A percentile compares a stretch with the other conserved stretches of the same genome.
Conservation (phyloP, 2,113 vertebrate genomes). For the Pachyramphus minor region DNA sequence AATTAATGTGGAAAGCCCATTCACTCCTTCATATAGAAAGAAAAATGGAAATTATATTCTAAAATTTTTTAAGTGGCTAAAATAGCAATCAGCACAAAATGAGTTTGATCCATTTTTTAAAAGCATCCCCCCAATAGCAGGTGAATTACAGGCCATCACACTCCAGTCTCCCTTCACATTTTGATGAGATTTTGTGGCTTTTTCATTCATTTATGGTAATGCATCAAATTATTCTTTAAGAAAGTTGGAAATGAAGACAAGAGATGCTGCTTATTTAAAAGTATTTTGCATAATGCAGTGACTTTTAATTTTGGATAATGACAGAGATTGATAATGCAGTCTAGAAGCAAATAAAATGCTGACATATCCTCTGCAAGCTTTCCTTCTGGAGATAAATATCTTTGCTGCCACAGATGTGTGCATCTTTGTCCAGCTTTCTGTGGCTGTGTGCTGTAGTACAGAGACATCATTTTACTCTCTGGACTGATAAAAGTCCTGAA, state of each 20-base stretch:
- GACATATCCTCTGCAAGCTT: neutral
- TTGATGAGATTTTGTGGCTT: neutral
- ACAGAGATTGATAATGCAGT: neutral
- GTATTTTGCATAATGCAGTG: slow-evolving; percentile 5
- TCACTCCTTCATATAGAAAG: neutral
- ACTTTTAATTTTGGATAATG: slow-evolving; percentile 23
- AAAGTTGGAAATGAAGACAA: slow-evolving; percentile 23
- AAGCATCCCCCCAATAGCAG: neutral
- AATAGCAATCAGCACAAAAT: neutral
- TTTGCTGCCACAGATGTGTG: neutral
- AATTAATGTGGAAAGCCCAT: neutral
- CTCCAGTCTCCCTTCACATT: neutral
- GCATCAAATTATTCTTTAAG: slow-evolving; percentile 3
- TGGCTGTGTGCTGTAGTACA: neutral
- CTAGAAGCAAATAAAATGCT: neutral
- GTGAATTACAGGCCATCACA: neutral
- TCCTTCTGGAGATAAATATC: neutral
- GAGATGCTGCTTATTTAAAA: slow-evolving; percentile 2
- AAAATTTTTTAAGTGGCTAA: neutral
- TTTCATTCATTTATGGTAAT: slow-evolving; percentile 18
- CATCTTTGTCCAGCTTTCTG: neutral
- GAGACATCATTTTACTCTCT: neutral
- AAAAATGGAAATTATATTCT: neutral
- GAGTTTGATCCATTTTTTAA: neutral
- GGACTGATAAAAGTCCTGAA: neutral